phyloP scores from a whole-genome alignment of 2,888 invertebrate species.

The Charanyca ferruginea region DNA sequence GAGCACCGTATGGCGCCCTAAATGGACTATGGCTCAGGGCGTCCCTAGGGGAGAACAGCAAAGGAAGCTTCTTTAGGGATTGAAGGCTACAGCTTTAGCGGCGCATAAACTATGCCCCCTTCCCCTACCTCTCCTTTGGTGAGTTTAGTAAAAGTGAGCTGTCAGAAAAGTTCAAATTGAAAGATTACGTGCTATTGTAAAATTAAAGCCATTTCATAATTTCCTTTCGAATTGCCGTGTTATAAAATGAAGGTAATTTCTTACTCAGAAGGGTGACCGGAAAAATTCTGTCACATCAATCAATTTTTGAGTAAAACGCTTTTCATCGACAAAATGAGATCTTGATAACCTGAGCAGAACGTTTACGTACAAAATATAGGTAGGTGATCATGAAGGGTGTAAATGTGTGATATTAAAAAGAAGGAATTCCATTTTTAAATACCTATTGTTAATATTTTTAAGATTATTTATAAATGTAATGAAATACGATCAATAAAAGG shows the following conservation, averaged over 20 bases:
- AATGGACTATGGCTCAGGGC: no score
- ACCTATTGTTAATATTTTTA: no score
- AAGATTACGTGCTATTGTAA: slow-evolving; percentile 43
- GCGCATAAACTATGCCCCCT: no score
- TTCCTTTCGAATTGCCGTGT: slow-evolving; percentile 40
- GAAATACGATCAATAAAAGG: no score
- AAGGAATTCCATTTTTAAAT: no score
- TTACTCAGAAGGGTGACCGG: slow-evolving; percentile 51
- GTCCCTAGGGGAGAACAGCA: no score
- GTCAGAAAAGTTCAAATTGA: background rate
- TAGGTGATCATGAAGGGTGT: background rate
- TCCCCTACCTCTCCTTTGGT: no score
- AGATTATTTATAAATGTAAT: no score
- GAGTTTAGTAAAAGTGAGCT: no score
- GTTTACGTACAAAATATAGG: slow-evolving; percentile 23
- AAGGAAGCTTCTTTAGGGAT: no score
- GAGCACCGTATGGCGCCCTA: no score
- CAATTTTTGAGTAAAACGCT: slow-evolving; percentile 74
- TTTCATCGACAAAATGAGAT: slow-evolving; percentile 77
- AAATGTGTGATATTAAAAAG: background rate
- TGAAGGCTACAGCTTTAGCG: no score
- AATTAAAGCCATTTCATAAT: slow-evolving; percentile 36
- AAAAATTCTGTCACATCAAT: slow-evolving; percentile 79
- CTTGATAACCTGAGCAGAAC: slow-evolving; percentile 35
- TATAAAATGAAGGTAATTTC: slow-evolving; percentile 59